Evolutionary conservation across 2,888 invertebrate species (phyloP).

Genomic region (Emesis russula): DNA sequence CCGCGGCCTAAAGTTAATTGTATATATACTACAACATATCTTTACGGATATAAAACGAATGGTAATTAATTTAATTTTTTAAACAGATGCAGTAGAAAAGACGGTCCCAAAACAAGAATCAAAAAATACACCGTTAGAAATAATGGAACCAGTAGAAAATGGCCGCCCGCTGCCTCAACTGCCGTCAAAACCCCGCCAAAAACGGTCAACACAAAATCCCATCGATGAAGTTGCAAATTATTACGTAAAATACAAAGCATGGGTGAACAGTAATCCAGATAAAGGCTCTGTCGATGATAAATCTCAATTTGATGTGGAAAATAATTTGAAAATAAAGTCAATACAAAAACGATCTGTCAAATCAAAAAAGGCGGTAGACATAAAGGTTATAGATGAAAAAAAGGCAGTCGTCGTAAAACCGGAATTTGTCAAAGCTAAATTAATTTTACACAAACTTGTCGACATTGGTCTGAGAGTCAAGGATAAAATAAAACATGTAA

Average conservation of each 20-base stretch:
- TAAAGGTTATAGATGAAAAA: conserved; percentile 23
- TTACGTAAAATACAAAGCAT: conserved; percentile 92
- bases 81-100: conserved; percentile 26
- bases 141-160: conserved; percentile 77
- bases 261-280: conserved; percentile 89
- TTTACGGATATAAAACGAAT: too few relatives aligned
- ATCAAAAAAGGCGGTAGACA: conserved; percentile 14
- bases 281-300: conserved; percentile 20
- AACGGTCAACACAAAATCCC: conserved; percentile 90
- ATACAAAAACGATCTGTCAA: conserved; percentile 55
- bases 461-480: conserved; percentile 6
- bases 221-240: conserved; percentile 91
- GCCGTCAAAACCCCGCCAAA: conserved; percentile 81
- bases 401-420: background rate
- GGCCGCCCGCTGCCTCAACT: conserved; percentile 69
- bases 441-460: conserved; percentile 5
- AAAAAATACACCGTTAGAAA: conserved; percentile 50
- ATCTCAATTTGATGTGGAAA: conserved; percentile 89
- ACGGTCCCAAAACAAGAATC: conserved; percentile 15
- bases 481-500: background rate
- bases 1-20: too few relatives aligned
- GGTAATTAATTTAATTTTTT: background rate
- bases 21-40: too few relatives aligned
- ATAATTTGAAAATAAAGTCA: conserved; percentile 84
- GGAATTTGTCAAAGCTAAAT: conserved; percentile 4